Evolutionary conservation across 2,888 invertebrate genomes (phyloP), one percentile per base, ranked within the genome.

Genomic region (Ophion costatus): DNA sequence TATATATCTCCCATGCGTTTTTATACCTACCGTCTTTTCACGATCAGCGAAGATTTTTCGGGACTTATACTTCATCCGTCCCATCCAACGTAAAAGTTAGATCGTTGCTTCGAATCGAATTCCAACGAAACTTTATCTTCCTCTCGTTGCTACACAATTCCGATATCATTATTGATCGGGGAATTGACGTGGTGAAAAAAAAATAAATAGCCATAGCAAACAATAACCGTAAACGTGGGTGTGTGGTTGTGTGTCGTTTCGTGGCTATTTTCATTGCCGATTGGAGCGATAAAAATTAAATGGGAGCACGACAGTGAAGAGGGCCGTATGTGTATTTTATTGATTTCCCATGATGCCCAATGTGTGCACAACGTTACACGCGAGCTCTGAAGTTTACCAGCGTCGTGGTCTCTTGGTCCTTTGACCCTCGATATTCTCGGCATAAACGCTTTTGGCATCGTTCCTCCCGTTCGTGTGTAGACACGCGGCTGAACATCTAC

Each of bases 311-410:
- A 45, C 61, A 45, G 82, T 17, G 24, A 71, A 59, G 14, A 61
- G 22, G 22, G 66, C 45, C 42, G 51, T 59, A 24, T 64, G 42
- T 33, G 42, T 42, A 22, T 80, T 79, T 83, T 74, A 74, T 83
- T 83, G 78, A 79, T 83, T 83, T 83, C 79, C 83, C 79, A 80
- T 71, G 79, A 57, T 79, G 75, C 56, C 70, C 63, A 71, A 57
- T 59, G 70, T 75, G 79, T 66, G 64, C 69, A 70, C 20, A 59
- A 69, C 38, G 69, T 78, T 69, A 70, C 79, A 57, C 29, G 33
- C 33, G 0, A n/a, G n/a, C 57, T 24, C 6, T 20, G 69, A 70
- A 74, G 75, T 83, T 83, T 38, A 20, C 63, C 14, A 63, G 29
- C n/a, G 0, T 17, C 24, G 10, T 64, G 64, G n/a, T 64, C 33